Evolutionary conservation across 2,113 vertebrate species (phyloP).

Genomic region (Macrotus californicus): DNA sequence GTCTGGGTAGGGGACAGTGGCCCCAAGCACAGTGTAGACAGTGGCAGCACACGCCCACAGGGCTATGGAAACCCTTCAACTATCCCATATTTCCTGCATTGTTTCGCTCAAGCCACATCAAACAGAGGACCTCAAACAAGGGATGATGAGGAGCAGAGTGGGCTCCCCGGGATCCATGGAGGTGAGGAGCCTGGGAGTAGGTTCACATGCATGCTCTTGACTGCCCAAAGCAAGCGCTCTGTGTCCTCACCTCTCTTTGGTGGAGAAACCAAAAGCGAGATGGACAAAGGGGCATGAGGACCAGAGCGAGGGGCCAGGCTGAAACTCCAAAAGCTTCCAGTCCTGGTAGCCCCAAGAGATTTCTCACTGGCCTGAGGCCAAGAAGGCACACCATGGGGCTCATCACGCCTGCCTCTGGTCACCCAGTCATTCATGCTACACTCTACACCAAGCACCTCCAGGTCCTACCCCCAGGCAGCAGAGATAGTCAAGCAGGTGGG

Average conservation of each 20-base stretch:
- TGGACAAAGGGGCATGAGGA: background rate
- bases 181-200: background rate
- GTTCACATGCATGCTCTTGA: background rate
- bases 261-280: background rate
- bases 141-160: background rate
- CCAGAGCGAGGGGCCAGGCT: background rate
- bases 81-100: background rate
- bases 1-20: background rate
- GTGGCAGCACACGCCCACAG: accelerated
- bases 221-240: background rate
- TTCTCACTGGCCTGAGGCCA: background rate
- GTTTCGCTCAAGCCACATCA: background rate
- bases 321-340: background rate
- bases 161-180: background rate
- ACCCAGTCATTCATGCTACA: accelerated
- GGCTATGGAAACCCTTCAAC: background rate
- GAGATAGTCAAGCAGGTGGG: background rate
- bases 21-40: background rate
- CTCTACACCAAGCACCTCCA: no score
- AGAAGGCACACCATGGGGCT: accelerated
- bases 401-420: accelerated
- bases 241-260: background rate
- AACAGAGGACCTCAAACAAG: background rate
- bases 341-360: accelerated
- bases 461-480: background rate